Conservation (phyloP, 2,888 invertebrate species). For the Seira ritae region DNA sequence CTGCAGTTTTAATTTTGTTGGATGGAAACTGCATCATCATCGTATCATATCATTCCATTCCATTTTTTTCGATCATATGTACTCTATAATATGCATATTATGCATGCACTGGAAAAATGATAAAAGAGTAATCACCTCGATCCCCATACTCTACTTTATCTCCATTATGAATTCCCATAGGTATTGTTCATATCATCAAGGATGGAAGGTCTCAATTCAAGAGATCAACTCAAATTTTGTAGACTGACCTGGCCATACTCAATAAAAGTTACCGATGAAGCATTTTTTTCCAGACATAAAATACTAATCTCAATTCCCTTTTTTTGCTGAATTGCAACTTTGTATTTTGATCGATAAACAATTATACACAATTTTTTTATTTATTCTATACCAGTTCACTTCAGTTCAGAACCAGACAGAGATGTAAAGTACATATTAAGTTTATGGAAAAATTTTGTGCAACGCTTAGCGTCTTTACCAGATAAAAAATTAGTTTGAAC, state of each 20-base stretch:
- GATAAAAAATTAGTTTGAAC: constrained; percentile 31
- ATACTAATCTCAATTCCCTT: constrained; percentile 1
- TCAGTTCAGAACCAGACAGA: constrained; percentile 36
- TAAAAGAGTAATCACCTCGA: background rate
- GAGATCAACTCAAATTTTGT: background rate
- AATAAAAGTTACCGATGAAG: constrained; percentile 15
- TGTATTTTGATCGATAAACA: constrained; percentile 37
- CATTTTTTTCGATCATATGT: background rate
- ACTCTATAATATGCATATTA: too few relatives aligned
- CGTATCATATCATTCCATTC: too few relatives aligned
- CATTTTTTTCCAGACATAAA: constrained; percentile 18
- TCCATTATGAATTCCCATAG: background rate
- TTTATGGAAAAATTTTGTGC: constrained; percentile 44
- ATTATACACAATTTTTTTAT: constrained; percentile 4
- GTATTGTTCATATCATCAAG: background rate
- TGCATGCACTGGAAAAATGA: background rate
- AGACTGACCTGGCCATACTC: constrained; percentile 7
- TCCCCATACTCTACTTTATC: background rate
- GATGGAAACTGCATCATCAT: background rate
- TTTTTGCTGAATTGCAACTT: constrained; percentile 50
- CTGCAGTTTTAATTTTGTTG: background rate
- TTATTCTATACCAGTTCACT: constrained; percentile 14
- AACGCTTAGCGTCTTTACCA: constrained; percentile 50
- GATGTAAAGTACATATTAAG: background rate
- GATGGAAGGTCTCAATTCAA: background rate